A percentile compares a stretch with the other conserved stretches of the same genome.
Evolutionary conservation across 1,140 invertebrate species (phyloP).

Genomic region (Meteorus sp.): DNA sequence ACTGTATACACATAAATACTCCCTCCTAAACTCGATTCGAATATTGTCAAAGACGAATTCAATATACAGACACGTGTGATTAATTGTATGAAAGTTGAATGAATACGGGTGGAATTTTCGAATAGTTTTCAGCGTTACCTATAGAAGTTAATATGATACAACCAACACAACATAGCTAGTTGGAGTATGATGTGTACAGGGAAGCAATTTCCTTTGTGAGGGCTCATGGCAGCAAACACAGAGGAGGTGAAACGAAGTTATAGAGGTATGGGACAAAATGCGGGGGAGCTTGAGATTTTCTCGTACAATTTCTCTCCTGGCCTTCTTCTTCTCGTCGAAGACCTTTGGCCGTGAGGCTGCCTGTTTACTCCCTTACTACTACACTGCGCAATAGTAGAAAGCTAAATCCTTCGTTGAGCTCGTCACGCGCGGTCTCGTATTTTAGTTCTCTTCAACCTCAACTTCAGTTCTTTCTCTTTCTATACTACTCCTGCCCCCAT

Average conservation of each 20-base stretch:
- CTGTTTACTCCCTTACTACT: not conserved
- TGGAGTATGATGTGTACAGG: slow-evolving; percentile 17
- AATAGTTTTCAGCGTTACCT: too few relatives aligned
- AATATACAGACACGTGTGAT: too few relatives aligned
- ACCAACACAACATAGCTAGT: too few relatives aligned
- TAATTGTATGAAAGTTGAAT: too few relatives aligned
- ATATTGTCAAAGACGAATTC: too few relatives aligned
- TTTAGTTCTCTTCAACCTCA: slow-evolving; percentile 2
- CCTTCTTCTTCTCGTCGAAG: slow-evolving; percentile 24
- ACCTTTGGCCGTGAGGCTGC: slow-evolving; percentile 1
- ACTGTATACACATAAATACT: slow-evolving; percentile 19
- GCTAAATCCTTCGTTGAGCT: slow-evolving; percentile 12
- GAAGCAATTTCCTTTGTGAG: slow-evolving; percentile 20
- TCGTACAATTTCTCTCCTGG: slow-evolving; percentile 29
- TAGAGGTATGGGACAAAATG: not conserved
- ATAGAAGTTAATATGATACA: too few relatives aligned
- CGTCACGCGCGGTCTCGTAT: slow-evolving; percentile 13
- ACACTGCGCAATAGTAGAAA: slow-evolving; percentile 5
- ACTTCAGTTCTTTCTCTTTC: slow-evolving; percentile 7
- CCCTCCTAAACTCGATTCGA: not conserved
- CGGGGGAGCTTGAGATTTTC: slow-evolving; percentile 20
- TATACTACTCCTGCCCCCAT: not conserved
- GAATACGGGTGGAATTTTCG: too few relatives aligned
- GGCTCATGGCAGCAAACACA: slow-evolving; percentile 7
- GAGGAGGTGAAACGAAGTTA: not conserved